A percentile compares a stretch with the other conserved stretches of the same genome.
Conservation (phyloP, 2,888 invertebrate species). For the Tetragnatha montana region DNA sequence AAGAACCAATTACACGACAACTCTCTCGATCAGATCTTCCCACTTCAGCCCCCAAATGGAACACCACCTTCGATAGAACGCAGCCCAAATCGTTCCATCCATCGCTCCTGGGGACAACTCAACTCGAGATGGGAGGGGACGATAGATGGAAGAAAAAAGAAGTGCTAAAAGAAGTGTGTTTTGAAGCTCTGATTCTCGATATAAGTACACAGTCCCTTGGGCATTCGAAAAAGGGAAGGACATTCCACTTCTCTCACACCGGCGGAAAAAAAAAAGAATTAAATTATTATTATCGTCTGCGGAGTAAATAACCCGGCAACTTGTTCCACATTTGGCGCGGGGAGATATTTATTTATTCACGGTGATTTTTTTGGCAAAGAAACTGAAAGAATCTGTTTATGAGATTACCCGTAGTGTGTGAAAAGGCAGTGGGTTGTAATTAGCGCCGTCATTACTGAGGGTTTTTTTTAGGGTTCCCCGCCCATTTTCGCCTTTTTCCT, state of each 20-base stretch:
- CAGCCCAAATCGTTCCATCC: not conserved
- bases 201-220: slow-evolving; percentile 31
- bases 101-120: not conserved
- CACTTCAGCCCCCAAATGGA: not conserved
- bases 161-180: not conserved
- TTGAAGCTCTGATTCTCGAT: slow-evolving; percentile 51
- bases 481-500: not conserved
- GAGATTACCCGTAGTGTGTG: not conserved
- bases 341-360: not conserved
- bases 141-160: not conserved
- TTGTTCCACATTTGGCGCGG: not conserved
- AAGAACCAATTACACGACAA: not conserved
- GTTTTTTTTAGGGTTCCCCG: not conserved
- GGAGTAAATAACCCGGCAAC: not conserved
- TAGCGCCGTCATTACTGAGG: not conserved
- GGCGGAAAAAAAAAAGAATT: not conserved
- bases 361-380: not conserved
- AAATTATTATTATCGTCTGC: not conserved
- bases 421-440: not conserved
- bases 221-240: slow-evolving; percentile 26
- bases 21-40: not conserved
- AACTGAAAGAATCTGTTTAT: not conserved
- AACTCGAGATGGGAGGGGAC: not conserved
- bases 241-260: slow-evolving; percentile 1
- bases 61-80: not conserved